A percentile compares a stretch with the other conserved stretches of the same genome.
These are phyloP conservation scores for Prunella strophiata DNA, from an alignment of 2,797 vertebrate species.

Conservation along the genomic window DNA sequence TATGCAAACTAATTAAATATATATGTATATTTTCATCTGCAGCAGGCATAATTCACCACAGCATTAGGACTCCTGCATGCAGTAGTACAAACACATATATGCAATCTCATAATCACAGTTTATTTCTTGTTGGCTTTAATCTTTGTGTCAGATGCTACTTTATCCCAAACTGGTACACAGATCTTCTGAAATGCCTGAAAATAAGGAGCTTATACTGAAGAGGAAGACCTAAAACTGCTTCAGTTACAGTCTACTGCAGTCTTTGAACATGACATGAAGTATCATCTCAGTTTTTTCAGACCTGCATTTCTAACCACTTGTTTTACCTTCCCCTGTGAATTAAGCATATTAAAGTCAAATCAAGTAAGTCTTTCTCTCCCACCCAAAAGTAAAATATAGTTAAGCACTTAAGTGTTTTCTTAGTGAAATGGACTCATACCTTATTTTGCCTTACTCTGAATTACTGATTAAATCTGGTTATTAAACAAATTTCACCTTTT, in stretches of 20 bases:
- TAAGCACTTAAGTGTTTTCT: background rate
- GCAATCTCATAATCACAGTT: background rate
- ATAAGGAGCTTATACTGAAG: slow-evolving; percentile 52
- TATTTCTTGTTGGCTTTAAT: slow-evolving; percentile 52
- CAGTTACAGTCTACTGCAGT: background rate
- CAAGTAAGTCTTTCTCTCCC: background rate
- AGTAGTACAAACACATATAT: background rate
- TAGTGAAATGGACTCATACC: background rate
- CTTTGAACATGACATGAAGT: background rate
- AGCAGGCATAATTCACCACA: slow-evolving; percentile 31
- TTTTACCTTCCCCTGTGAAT: background rate
- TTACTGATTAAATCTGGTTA: background rate
- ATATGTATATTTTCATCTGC: slow-evolving; percentile 42
- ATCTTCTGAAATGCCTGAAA: background rate
- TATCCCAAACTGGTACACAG: slow-evolving; percentile 19
- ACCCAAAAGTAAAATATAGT: background rate
- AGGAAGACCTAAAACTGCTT: slow-evolving; percentile 16
- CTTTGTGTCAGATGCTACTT: slow-evolving; percentile 52
- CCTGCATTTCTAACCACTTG: background rate
- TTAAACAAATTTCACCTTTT: background rate
- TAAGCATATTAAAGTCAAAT: background rate
- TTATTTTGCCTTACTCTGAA: background rate
- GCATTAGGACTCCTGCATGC: background rate
- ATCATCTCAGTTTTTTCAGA: background rate
- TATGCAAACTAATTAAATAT: slow-evolving; percentile 59